Evolutionary conservation across 2,113 vertebrate species (phyloP).

Genomic region (Phalacrocorax brasilianus): DNA sequence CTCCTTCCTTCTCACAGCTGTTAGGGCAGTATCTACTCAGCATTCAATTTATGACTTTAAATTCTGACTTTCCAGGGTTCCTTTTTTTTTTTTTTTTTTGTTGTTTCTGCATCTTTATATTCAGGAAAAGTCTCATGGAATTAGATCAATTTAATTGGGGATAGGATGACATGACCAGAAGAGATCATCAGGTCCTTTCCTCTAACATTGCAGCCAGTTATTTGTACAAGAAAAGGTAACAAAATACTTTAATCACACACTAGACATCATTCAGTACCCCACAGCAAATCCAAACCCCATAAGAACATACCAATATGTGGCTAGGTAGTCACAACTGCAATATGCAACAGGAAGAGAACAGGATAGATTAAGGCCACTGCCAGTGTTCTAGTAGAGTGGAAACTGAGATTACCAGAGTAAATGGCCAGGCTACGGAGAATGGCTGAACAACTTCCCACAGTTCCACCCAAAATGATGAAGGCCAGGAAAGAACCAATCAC

Average conservation of each 20-base stretch:
- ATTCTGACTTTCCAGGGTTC: background rate
- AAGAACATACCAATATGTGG: background rate
- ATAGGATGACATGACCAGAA: background rate
- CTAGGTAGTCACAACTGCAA: background rate
- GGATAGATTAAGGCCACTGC: background rate
- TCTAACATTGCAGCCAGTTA: background rate
- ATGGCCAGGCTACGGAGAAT: background rate
- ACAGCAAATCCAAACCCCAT: too few relatives aligned
- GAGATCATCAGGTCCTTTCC: background rate
- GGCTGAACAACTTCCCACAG: background rate
- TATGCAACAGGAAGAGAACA: background rate
- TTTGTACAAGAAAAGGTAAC: background rate
- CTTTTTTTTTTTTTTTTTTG: background rate
- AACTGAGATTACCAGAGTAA: background rate
- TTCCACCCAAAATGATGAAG: background rate
- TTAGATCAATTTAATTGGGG: background rate
- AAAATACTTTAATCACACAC: too few relatives aligned
- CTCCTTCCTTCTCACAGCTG: background rate
- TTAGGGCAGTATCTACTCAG: background rate
- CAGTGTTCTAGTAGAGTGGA: background rate
- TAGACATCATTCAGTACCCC: too few relatives aligned
- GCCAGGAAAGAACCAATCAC: background rate
- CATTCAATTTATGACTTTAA: background rate
- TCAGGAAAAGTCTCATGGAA: background rate
- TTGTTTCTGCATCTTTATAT: background rate